Evolutionary conservation across 2,888 invertebrate genomes (phyloP), one percentile per base, ranked within the genome.

Genomic region (Eupelmus urozonus): DNA sequence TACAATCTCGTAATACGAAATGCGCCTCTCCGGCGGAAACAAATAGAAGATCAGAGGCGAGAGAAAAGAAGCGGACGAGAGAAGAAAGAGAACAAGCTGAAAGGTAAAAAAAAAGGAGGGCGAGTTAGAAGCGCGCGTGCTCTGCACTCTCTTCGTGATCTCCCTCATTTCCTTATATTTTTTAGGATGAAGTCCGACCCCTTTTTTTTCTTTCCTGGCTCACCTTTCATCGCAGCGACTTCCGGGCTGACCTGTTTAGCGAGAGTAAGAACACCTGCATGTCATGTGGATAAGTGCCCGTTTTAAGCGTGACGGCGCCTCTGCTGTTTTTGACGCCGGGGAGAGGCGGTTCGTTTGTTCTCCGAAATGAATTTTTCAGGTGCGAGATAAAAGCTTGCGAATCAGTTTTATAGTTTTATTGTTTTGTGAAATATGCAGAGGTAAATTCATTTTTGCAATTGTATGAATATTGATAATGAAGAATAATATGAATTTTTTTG

Each of bases 101-200:
- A 4, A 16, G 25, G 29, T 16, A 23, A 42, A 27, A 40, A 51
- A 66, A 16, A 66, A 13, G 51, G 42, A 18, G 34, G 34, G 5
- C 34, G 9, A 34, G 34, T 9, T 34, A 9, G 34, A 34, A 34
- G 51, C 25, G 18, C 5, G 34, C 59, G 70, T 60, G 59, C 29
- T 49, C 60, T 51, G 25, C 34, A 60, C 60, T 51, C 49, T 40
- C 51, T 49, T 29, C 71, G 23, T 20, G 4, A 9, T 45, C 2
- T 27, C 70, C 34, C 23, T 70, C 49, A 70, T 70, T 70, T 70
- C 51, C 71, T 40, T 40, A 60, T 59, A 70, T 53, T 34, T 60
- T 71, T 71, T 62, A 20, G 40, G 51, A 49, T 45, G n/a, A 71
- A 16, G 34, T 62, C 40, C 34, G 62, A 71, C 62, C 60, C 45